A percentile compares a stretch with the other conserved stretches of the same genome.
Conservation (phyloP, 2,888 invertebrate species). For the Ectropis crepuscularia region DNA sequence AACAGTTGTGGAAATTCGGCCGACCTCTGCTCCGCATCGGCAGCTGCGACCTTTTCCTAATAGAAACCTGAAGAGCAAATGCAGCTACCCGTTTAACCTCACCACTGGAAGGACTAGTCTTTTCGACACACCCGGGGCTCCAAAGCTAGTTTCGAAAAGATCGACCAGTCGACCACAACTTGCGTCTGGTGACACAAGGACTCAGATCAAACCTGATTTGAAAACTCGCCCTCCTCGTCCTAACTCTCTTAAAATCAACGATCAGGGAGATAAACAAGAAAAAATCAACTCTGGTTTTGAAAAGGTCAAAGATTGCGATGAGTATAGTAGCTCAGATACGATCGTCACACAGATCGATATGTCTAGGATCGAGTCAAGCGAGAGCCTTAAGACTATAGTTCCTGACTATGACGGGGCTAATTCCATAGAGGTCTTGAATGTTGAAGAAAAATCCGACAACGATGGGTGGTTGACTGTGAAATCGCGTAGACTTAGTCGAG, state of each 20-base stretch:
- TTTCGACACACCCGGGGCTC: conserved; percentile 62
- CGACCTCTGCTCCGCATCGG: conserved; percentile 53
- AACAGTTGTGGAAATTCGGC: conserved; percentile 76
- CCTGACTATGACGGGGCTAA: conserved; percentile 73
- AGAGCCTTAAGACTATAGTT: conserved; percentile 78
- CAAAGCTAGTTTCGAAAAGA: conserved; percentile 55
- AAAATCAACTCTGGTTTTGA: conserved; percentile 56
- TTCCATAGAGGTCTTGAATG: conserved; percentile 79
- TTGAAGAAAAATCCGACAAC: conserved; percentile 71
- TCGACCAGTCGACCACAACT: conserved; percentile 57
- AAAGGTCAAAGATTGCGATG: conserved; percentile 68
- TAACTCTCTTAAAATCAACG: conserved; percentile 65
- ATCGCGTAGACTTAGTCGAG: conserved; percentile 86
- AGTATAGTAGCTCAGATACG: conserved; percentile 85
- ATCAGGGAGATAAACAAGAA: conserved; percentile 64
- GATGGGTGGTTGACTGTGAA: conserved; percentile 97
- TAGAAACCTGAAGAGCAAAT: conserved; percentile 70
- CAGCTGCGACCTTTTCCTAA: conserved; percentile 64
- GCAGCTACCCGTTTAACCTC: conserved; percentile 81
- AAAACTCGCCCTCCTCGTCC: conserved; percentile 68
- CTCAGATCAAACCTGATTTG: conserved; percentile 56
- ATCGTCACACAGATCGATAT: conserved; percentile 77
- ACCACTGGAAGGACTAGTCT: conserved; percentile 78
- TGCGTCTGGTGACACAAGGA: conserved; percentile 68
- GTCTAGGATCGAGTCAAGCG: conserved; percentile 78